phyloP scores from a whole-genome alignment of 2,888 invertebrate genomes.

The Pantelozetes paolii region DNA sequence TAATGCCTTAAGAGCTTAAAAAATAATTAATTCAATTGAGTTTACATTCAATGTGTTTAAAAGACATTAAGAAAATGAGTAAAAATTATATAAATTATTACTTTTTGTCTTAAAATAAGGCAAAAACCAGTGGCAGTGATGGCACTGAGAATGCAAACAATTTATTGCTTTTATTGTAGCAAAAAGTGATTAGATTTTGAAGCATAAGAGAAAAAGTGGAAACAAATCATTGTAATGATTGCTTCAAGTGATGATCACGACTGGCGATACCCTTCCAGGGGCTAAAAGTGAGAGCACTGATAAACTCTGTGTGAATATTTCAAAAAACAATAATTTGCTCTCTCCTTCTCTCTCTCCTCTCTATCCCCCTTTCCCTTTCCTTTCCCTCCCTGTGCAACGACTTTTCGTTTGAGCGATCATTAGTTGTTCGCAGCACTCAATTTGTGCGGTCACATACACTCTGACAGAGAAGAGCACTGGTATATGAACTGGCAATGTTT shows the following conservation, averaged over 20 bases:
- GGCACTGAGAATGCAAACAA: background rate
- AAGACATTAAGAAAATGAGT: background rate
- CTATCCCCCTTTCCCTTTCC: background rate
- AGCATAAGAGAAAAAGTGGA: background rate
- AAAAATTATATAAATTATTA: too few relatives aligned
- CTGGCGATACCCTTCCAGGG: conserved; percentile 8
- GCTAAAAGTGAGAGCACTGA: background rate
- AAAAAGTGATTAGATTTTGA: background rate
- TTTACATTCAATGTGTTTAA: background rate
- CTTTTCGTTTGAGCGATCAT: background rate
- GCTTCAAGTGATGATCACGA: conserved; percentile 14
- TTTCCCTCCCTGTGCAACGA: background rate
- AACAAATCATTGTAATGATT: background rate
- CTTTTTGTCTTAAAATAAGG: background rate
- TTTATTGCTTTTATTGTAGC: background rate
- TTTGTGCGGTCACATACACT: conserved; percentile 33
- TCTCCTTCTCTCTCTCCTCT: conserved; percentile 17
- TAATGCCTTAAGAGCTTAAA: background rate
- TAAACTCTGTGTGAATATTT: background rate
- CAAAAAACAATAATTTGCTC: background rate
- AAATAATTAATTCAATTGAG: conserved; percentile 1
- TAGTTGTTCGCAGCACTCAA: conserved; percentile 8
- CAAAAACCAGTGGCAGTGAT: conserved; percentile 14
- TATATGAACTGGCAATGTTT: background rate
- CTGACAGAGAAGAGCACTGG: background rate